phyloP scores from a whole-genome alignment of 1,140 invertebrate genomes.

The Palaemon carinicauda region DNA sequence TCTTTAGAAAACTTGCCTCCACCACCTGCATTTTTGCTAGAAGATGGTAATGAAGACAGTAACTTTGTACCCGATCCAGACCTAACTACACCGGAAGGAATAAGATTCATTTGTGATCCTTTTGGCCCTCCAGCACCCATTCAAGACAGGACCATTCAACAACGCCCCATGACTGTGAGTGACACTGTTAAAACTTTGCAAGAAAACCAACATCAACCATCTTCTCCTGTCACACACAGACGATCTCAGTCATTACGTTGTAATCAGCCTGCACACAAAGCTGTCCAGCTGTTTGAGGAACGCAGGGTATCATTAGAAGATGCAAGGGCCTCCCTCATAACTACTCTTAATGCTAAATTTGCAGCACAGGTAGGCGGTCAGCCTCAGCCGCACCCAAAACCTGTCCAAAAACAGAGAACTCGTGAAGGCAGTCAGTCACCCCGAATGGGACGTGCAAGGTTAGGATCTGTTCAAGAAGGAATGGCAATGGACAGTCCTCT shows the following conservation, averaged over 20 bases:
- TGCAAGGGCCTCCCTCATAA: slow-evolving; percentile 67
- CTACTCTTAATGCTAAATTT: slow-evolving; percentile 76
- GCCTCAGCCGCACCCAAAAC: slow-evolving; percentile 22
- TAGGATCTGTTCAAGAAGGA: slow-evolving; percentile 36
- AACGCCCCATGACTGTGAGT: slow-evolving; percentile 73
- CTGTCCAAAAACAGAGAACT: slow-evolving; percentile 13
- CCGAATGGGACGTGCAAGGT: slow-evolving; percentile 23
- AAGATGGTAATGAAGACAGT: slow-evolving; percentile 64
- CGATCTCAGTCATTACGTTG: slow-evolving; percentile 65
- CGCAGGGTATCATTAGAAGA: slow-evolving; percentile 47
- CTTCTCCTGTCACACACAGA: slow-evolving; percentile 80
- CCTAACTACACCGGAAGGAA: slow-evolving; percentile 40
- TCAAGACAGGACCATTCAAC: slow-evolving; percentile 47
- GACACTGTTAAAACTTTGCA: slow-evolving; percentile 86
- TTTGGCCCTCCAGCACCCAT: slow-evolving; percentile 54
- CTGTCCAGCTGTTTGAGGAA: slow-evolving; percentile 46
- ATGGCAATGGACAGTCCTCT: slow-evolving; percentile 14
- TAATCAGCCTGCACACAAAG: slow-evolving; percentile 43
- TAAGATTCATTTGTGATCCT: slow-evolving; percentile 41
- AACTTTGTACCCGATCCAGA: slow-evolving; percentile 40
- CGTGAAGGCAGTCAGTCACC: slow-evolving; percentile 50
- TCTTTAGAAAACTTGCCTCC: slow-evolving; percentile 78
- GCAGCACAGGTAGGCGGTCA: slow-evolving; percentile 37
- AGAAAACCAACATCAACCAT: slow-evolving; percentile 84
- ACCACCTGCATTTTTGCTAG: slow-evolving; percentile 82